These are phyloP conservation scores for Pseudorasbora parva DNA, from an alignment of 2,113 vertebrate species.

Conservation along the genomic window DNA sequence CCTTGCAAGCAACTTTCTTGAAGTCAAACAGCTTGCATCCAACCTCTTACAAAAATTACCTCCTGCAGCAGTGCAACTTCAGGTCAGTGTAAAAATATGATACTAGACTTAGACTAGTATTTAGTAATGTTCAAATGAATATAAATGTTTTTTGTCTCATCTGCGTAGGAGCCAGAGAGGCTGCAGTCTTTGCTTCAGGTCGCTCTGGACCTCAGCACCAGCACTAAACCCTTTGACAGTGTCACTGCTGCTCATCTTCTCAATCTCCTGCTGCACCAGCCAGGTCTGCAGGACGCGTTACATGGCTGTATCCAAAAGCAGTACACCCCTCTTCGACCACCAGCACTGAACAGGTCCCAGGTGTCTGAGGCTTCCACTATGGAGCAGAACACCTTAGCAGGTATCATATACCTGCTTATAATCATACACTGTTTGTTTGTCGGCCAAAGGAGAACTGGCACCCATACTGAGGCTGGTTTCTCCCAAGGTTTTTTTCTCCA, in stretches of 20 bases:
- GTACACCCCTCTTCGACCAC: conserved; percentile 53
- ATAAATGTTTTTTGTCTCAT: background rate
- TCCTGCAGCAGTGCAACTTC: conserved; percentile 73
- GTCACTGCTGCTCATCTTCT: conserved; percentile 90
- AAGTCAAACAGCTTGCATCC: conserved; percentile 88
- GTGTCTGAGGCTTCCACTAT: conserved; percentile 62
- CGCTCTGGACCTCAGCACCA: conserved; percentile 89
- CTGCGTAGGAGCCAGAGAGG: conserved; percentile 73
- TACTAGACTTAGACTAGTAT: background rate
- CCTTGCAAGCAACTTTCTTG: conserved; percentile 91
- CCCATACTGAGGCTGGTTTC: too few species aligned
- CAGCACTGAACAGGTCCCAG: conserved; percentile 40
- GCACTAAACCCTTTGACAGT: conserved; percentile 92
- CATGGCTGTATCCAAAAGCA: conserved; percentile 65
- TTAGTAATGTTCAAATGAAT: background rate
- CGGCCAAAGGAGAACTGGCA: too few species aligned
- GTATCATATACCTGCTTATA: too few species aligned
- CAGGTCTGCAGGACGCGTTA: conserved; percentile 73
- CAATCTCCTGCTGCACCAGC: conserved; percentile 82
- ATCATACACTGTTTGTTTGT: too few species aligned
- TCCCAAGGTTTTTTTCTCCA: too few species aligned
- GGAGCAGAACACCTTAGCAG: conserved; percentile 86
- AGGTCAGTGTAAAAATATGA: conserved; percentile 72
- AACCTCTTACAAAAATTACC: conserved; percentile 83
- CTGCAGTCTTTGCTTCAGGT: conserved; percentile 78